Evolutionary conservation across 2,888 invertebrate species (phyloP), one percentile per base, ranked within the genome.

Genomic region (Molorchus minor): DNA sequence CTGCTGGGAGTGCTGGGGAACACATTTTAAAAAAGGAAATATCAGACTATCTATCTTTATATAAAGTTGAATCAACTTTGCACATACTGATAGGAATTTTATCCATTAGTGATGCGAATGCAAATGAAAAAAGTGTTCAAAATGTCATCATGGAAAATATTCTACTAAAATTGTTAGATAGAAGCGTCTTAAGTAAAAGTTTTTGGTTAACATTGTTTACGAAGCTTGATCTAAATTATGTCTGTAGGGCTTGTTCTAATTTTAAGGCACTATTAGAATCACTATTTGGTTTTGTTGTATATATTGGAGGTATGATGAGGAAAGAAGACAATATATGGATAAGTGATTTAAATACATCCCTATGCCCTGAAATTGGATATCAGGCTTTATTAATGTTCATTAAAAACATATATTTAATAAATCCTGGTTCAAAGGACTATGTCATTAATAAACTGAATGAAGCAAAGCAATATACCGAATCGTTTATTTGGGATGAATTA

Each of bases 361-460:
- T 77, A 57, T 81, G 76, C 67, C 76, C 77, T 51, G 83, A 84
- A 63, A 76, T 88, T 20, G 79, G 81, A 58, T 85, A 84, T 72
- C 76, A 80, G 0, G 82, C 86, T 70, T 75, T 88, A 54, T 71
- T 81, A 1, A 68, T 70, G 25, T 71, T 84, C 29, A 76, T 85
- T 0, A 78, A 77, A 67, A 79, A 68, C 58, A 76, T 88, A 20
- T 79, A 81, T 61, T 71, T 74, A 46, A 80, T 77, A 64, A 78
- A 61, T 70, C 70, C 69, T 63, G 58, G 71, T 53, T 70, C 85
- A 15, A 82, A 80, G 68, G 69, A 80, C 15, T 75, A 79, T 55
- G 82, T 85, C 68, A 71, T 82, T 33, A 75, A 79, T 64, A 81
- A 82, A 61, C 63, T 88, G 15, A 74, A 76, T 52, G 74, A 82